phyloP scores from a whole-genome alignment of 2,797 vertebrate species.

The Mionectes olivaceus region DNA sequence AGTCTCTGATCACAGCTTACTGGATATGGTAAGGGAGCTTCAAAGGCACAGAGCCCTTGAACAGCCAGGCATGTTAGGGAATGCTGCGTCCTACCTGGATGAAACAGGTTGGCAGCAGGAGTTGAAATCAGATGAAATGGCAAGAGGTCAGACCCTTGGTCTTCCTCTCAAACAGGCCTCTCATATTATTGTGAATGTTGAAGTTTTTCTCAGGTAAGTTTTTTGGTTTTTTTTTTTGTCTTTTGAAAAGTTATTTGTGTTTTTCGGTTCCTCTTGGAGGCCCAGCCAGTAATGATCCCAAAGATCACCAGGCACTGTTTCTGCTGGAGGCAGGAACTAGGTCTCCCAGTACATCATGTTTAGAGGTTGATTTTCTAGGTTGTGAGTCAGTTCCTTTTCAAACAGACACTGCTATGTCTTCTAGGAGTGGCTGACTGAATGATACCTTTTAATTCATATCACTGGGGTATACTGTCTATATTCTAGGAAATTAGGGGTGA shows the following conservation, averaged over 20 bases:
- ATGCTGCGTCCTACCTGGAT: not conserved
- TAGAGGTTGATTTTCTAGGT: not conserved
- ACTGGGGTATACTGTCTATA: not conserved
- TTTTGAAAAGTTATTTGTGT: not conserved
- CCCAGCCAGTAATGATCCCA: not conserved
- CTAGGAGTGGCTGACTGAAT: not conserved
- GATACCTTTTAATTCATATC: not conserved
- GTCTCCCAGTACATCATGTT: not conserved
- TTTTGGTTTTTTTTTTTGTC: not conserved
- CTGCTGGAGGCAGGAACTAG: not conserved
- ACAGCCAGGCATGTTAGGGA: not conserved
- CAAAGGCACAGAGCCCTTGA: not conserved
- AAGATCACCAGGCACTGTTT: not conserved
- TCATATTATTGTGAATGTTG: not conserved
- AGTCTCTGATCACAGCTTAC: accelerated
- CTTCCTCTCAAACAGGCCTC: not conserved
- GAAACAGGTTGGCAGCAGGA: not conserved
- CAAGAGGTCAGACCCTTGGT: not conserved
- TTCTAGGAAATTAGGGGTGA: not conserved
- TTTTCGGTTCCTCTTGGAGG: not conserved
- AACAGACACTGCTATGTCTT: not conserved
- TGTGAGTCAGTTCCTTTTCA: not conserved
- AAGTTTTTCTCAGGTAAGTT: not conserved
- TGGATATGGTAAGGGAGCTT: not conserved
- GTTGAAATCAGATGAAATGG: not conserved